phyloP scores from a whole-genome alignment of 2,888 invertebrate genomes.

The Tyria jacobaeae region DNA sequence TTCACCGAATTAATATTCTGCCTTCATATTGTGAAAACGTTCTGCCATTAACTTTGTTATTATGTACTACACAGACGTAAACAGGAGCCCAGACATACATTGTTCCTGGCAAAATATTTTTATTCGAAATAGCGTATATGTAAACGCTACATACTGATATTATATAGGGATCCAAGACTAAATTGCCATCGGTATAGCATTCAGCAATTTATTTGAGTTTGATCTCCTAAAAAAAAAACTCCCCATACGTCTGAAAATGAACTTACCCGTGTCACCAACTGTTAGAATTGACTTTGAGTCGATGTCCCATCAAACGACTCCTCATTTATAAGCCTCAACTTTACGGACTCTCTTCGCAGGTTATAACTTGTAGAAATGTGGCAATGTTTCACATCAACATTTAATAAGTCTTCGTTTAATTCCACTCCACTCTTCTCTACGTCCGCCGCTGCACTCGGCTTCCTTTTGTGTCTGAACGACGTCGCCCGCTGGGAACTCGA shows the following conservation, averaged over 20 bases:
- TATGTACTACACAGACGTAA: slow-evolving; percentile 20
- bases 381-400: slow-evolving; percentile 81
- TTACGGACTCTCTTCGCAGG: slow-evolving; percentile 79
- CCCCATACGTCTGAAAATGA: background rate
- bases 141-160: too few relatives aligned
- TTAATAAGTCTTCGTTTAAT: slow-evolving; percentile 76
- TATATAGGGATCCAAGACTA: background rate
- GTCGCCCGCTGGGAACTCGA: slow-evolving; percentile 84
- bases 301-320: slow-evolving; percentile 80
- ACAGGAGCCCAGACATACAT: slow-evolving; percentile 7
- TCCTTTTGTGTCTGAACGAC: slow-evolving; percentile 84
- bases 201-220: background rate
- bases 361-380: slow-evolving; percentile 84
- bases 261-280: slow-evolving; percentile 77
- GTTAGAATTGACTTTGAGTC: slow-evolving; percentile 83
- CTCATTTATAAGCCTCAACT: slow-evolving; percentile 79
- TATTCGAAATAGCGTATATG: background rate
- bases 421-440: slow-evolving; percentile 86
- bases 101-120: background rate
- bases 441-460: slow-evolving; percentile 88
- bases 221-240: background rate
- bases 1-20: slow-evolving; percentile 15
- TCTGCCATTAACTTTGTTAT: slow-evolving; percentile 32
- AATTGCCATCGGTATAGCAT: background rate
- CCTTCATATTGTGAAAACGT: slow-evolving; percentile 36